Conservation (phyloP, 1,140 invertebrate genomes). For the Drosophila albomicans region DNA sequence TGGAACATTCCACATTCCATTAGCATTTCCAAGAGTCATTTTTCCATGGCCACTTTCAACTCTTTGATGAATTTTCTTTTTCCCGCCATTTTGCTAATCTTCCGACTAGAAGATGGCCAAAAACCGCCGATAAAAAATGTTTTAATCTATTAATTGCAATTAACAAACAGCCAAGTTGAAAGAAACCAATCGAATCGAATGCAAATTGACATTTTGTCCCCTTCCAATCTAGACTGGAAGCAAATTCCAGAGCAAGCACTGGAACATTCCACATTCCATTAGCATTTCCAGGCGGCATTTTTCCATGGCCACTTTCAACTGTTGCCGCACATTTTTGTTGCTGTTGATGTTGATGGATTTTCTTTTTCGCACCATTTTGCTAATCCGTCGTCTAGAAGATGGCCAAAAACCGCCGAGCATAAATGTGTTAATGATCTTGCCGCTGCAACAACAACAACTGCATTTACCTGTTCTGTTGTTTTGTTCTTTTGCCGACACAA, state of each 20-base stretch:
- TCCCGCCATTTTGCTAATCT: no score
- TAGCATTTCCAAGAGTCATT: conserved; percentile 40
- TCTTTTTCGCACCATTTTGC: conserved; percentile 67
- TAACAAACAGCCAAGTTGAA: conserved; percentile 62
- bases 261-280: conserved; percentile 32
- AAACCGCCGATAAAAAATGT: no score
- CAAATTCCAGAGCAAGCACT: conserved; percentile 27
- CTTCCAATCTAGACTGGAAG: neutral
- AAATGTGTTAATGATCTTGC: conserved; percentile 77
- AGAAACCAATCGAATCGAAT: conserved; percentile 58
- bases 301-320: conserved; percentile 58
- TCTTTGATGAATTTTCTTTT: no score
- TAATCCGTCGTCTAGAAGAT: conserved; percentile 33
- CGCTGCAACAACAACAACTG: conserved; percentile 6
- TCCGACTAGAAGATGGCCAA: no score
- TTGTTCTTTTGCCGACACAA: conserved; percentile 77
- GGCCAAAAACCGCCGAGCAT: conserved; percentile 33
- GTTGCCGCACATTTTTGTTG: conserved; percentile 40
- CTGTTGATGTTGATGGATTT: conserved; percentile 67
- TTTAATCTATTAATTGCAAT: conserved; percentile 12
- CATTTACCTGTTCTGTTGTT: conserved; percentile 53
- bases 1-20: conserved; percentile 25
- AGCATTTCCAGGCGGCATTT: conserved; percentile 38
- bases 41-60: conserved; percentile 50
- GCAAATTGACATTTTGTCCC: conserved; percentile 78